Evolutionary conservation across 92 coral and sea anemone species (phyloP), one percentile per base, ranked within the genome.

Genomic region (Porites lobata): DNA sequence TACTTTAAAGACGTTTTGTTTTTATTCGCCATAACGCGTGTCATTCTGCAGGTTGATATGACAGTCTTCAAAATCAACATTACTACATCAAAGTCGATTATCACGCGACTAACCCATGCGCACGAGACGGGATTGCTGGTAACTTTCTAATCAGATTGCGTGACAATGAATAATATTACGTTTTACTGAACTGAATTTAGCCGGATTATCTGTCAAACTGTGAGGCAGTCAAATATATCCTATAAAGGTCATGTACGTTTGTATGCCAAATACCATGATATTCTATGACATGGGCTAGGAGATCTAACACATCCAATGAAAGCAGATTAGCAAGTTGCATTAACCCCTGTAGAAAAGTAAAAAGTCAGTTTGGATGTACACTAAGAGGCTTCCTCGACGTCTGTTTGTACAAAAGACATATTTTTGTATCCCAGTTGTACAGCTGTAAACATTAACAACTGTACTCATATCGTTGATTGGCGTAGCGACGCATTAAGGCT

Each of bases 321-420:
- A 59, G 19, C 19, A 58, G 59, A 12, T 47, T 21, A 19, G 13
- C 29, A 43, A 4, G 24, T 20, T 62, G 6, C 13, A 12, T 43
- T 38, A 38, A 38, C 47, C 6, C 7, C 47, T 38, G 47, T 38
- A 38, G 7, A 12, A 6, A 1, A 9, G 22, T 69, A 50, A 12
- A 7, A 53, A 81, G 38, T 81, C 50, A 18, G 12, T 58, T 50
- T 38, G 58, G 63, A 38, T 57, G 4, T 7, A 32, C 70, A 79
- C 22, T 4, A 19, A 8, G n/a, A 14, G 10, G 67, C 21, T 38
- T 13, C 10, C 26, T 69, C 29, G 47, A 3, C 47, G 53, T 81
- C 6, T 81, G 77, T 69, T 81, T 67, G 85, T 57, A 70, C 69
- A 53, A 38, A 70, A 72, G 77, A 57, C 65, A 69, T 82, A 21